These are phyloP conservation scores for Anarrhichthys ocellatus DNA, from an alignment of 2,113 vertebrate species.

Conservation along the genomic window DNA sequence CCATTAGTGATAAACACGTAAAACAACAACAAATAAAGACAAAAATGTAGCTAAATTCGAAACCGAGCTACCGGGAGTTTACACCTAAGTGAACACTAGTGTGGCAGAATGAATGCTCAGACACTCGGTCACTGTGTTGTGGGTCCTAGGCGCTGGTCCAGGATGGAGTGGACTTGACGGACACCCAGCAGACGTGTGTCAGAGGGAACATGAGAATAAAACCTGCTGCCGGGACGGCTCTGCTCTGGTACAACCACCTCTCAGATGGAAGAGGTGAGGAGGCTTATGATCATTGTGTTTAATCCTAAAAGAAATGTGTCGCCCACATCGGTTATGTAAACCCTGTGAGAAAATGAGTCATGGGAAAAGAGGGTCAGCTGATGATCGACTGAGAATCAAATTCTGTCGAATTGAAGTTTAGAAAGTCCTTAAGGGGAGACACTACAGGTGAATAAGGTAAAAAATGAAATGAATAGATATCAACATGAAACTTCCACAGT, in stretches of 20 bases:
- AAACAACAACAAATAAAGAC: no score
- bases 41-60: no score
- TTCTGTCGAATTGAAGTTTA: background rate
- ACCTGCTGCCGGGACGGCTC: constrained; percentile 90
- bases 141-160: constrained; percentile 89
- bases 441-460: no score
- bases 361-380: background rate
- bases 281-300: background rate
- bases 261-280: constrained; percentile 93
- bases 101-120: background rate
- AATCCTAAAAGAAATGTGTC: background rate
- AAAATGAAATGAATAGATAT: no score
- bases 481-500: no score
- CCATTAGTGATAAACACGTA: no score
- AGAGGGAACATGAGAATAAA: constrained; percentile 93
- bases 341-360: background rate
- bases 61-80: background rate
- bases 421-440: background rate
- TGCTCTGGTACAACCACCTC: constrained; percentile 98
- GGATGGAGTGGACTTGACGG: constrained; percentile 90
- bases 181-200: constrained; percentile 91
- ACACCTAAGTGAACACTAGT: background rate
- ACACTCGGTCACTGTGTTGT: constrained; percentile 30
- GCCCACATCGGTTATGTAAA: background rate
- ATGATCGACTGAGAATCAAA: background rate